phyloP scores from a whole-genome alignment of 2,113 vertebrate genomes.

The Seriola dumerili region DNA sequence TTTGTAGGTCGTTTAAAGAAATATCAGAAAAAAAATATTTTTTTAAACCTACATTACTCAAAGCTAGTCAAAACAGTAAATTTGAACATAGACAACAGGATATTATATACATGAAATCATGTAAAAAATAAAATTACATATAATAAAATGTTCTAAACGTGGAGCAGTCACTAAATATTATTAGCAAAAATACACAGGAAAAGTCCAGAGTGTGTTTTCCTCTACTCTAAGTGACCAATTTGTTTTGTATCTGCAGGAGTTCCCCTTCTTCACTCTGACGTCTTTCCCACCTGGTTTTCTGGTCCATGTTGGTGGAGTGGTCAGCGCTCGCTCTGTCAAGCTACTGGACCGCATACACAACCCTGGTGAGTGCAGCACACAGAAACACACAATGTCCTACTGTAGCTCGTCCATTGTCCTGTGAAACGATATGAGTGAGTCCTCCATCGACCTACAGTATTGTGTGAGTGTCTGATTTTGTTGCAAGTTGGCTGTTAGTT shows the following conservation, averaged over 20 bases:
- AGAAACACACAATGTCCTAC: constrained; percentile 1
- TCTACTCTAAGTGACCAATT: background rate
- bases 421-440: constrained; percentile 34
- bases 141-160: background rate
- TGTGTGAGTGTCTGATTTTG: constrained; percentile 43
- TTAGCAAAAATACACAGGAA: background rate
- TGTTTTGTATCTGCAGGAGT: constrained; percentile 87
- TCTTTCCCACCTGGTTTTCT: constrained; percentile 95
- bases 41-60: background rate
- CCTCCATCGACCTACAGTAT: constrained; percentile 38
- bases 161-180: background rate
- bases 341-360: constrained; percentile 98
- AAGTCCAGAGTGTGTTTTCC: background rate
- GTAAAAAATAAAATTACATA: background rate
- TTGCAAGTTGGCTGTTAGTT: constrained; percentile 52
- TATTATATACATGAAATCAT: background rate
- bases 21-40: background rate
- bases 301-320: constrained; percentile 94
- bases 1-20: too few relatives aligned
- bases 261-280: constrained; percentile 97
- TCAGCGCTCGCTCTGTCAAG: constrained; percentile 98
- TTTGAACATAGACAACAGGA: background rate
- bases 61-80: background rate
- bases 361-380: constrained; percentile 88
- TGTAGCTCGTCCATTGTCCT: constrained; percentile 21